Percentiles rank a stretch among this genome's conserved stretches.
These are phyloP conservation scores for Cuniculus paca DNA, from an alignment of 2,797 vertebrate species.

Conservation along the genomic window DNA sequence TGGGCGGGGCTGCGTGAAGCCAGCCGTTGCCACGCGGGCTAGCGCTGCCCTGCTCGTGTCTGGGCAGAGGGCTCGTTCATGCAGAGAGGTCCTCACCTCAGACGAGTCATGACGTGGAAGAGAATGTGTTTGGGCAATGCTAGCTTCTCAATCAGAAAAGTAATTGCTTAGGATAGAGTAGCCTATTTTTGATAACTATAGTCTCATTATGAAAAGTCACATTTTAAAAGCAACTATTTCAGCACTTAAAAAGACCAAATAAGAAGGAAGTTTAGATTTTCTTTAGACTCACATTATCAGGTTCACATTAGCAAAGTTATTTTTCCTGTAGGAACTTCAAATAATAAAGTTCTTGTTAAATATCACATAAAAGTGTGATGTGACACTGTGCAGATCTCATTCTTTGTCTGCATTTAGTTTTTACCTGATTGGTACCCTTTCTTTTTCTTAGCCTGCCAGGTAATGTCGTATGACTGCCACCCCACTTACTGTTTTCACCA, in stretches of 20 bases:
- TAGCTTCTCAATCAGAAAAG: neutral
- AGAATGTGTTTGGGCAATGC: neutral
- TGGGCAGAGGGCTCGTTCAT: fast-evolving
- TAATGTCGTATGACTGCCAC: neutral
- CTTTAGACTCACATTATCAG: neutral
- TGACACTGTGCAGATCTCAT: neutral
- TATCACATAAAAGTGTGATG: neutral
- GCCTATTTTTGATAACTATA: neutral
- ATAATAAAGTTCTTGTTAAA: neutral
- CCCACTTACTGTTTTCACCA: neutral
- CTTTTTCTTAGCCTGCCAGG: neutral
- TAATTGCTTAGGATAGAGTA: neutral
- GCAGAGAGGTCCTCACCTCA: neutral
- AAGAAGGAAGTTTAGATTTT: neutral
- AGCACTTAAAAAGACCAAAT: neutral
- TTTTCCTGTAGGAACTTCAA: neutral
- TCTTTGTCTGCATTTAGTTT: neutral
- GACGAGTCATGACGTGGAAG: neutral
- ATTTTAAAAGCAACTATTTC: neutral
- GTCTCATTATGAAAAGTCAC: slow-evolving; percentile 39
- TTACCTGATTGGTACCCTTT: neutral
- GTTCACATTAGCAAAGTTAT: neutral
- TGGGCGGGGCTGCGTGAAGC: neutral
- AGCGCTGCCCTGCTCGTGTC: neutral
- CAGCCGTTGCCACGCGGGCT: neutral